Evolutionary conservation across 2,797 vertebrate species (phyloP).

Genomic region (Chloroceryle amazona): DNA sequence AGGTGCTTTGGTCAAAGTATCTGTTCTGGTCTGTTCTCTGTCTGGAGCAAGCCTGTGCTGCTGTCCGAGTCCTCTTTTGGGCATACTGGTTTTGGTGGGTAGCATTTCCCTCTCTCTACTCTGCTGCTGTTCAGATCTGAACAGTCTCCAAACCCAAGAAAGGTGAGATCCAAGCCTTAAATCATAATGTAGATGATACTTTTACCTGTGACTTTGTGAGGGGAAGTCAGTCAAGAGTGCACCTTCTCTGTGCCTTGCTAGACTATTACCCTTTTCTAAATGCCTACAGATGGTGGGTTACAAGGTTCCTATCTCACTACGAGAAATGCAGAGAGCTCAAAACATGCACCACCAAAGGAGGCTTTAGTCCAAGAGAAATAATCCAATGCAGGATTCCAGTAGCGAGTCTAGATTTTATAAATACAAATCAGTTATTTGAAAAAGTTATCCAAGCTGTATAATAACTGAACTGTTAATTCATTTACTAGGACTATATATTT

Average conservation of each 20-base stretch:
- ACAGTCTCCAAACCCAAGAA: not conserved
- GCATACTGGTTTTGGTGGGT: not conserved
- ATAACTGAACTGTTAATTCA: not conserved
- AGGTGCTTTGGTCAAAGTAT: not conserved
- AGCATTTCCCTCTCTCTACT: not conserved
- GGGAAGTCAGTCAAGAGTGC: not conserved
- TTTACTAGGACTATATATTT: not conserved
- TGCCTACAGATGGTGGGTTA: not conserved
- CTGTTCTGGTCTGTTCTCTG: not conserved
- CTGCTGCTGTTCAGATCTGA: not conserved
- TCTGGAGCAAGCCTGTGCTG: not conserved
- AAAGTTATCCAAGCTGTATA: not conserved
- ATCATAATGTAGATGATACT: not conserved
- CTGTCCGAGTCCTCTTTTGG: not conserved
- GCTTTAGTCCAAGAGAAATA: not conserved
- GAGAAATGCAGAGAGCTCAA: not conserved
- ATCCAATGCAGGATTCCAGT: not conserved
- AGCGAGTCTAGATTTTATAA: conserved; percentile 1
- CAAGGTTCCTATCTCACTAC: not conserved
- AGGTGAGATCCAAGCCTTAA: not conserved
- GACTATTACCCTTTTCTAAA: not conserved
- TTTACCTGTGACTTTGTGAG: not conserved
- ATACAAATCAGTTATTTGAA: not conserved
- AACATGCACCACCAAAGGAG: not conserved
- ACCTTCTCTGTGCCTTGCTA: not conserved